Conservation (phyloP, 37 sponge, comb jelly and placozoan genomes). For the Geodia barretti region DNA sequence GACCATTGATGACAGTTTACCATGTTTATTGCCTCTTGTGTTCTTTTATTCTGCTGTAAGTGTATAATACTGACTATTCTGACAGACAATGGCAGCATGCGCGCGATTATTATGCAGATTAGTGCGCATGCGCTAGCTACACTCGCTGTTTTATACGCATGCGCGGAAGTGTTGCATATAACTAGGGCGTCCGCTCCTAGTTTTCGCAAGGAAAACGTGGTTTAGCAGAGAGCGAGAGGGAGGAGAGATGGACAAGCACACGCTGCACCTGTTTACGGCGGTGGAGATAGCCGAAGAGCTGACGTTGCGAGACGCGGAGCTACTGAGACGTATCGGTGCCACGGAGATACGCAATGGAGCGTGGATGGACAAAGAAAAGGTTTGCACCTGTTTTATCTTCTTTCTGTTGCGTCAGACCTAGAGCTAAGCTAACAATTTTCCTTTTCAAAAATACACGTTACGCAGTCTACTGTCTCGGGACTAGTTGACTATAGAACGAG, state of each 20-base stretch:
- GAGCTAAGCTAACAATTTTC: too few relatives aligned
- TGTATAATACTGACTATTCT: too few relatives aligned
- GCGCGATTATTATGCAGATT: not conserved
- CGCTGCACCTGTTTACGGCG: slow-evolving; percentile 34
- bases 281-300: slow-evolving; percentile 63
- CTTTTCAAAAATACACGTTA: too few relatives aligned
- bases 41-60: too few relatives aligned
- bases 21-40: not conserved
- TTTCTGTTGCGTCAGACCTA: too few relatives aligned
- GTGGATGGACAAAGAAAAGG: slow-evolving; percentile 70
- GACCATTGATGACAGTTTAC: not conserved
- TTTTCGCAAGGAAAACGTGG: not conserved
- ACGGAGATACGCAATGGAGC: slow-evolving; percentile 55
- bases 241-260: not conserved
- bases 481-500: too few relatives aligned
- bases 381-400: too few relatives aligned
- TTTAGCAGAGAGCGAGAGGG: too few relatives aligned
- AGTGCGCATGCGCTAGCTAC: not conserved
- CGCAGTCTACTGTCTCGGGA: too few relatives aligned
- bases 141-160: too few relatives aligned
- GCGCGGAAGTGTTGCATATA: not conserved
- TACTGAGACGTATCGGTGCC: slow-evolving; percentile 52
- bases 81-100: not conserved
- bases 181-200: not conserved
- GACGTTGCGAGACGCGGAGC: slow-evolving; percentile 57